Conservation (phyloP, 2,888 invertebrate genomes). For the Euplexia lucipara region DNA sequence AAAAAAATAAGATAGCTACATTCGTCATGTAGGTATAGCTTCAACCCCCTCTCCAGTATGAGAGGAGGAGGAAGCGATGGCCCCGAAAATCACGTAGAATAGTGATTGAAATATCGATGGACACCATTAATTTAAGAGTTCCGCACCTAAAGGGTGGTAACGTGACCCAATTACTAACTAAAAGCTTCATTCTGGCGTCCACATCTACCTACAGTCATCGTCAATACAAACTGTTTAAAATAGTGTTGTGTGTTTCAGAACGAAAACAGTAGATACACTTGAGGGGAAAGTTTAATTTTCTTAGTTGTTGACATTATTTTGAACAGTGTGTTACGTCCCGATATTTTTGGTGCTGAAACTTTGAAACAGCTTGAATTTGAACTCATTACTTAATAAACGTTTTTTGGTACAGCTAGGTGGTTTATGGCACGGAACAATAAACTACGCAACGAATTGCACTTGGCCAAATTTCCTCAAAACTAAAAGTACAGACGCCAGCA, state of each 20-base stretch:
- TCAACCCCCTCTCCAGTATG: too few species aligned
- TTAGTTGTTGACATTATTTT: too few species aligned
- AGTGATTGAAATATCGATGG: too few species aligned
- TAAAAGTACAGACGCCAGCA: too few species aligned
- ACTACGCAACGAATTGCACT: background rate
- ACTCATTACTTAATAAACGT: background rate
- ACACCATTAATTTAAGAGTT: slow-evolving; percentile 15
- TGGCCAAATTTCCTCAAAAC: background rate
- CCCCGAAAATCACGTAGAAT: too few species aligned
- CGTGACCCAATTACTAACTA: slow-evolving; percentile 31
- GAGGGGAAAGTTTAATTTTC: too few species aligned
- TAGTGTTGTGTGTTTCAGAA: too few species aligned
- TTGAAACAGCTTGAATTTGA: background rate
- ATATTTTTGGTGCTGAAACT: background rate
- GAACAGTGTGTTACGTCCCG: background rate
- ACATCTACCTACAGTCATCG: too few species aligned
- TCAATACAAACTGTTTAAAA: too few species aligned
- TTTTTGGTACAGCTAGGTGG: background rate
- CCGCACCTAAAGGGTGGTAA: slow-evolving; percentile 7
- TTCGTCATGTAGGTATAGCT: too few species aligned
- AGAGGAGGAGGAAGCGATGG: too few species aligned
- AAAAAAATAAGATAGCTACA: background rate
- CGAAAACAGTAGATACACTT: too few species aligned
- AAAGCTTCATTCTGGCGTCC: background rate
- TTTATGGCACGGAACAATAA: background rate